Conservation (phyloP, 30 jellyfish, hydroid and myxozoan genomes). For the Pseudorhiza aurosa region DNA sequence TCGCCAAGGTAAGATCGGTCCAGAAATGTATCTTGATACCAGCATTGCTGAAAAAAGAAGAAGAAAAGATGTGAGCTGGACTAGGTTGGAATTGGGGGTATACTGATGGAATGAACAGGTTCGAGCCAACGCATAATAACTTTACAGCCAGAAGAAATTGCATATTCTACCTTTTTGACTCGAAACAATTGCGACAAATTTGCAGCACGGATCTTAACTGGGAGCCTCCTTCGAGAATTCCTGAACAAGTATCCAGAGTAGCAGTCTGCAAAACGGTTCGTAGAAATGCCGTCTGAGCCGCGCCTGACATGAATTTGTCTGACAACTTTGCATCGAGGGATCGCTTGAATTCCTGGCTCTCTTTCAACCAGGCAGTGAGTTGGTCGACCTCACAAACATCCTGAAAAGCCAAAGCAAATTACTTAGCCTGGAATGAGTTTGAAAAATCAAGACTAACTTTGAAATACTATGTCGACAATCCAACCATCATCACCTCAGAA, state of each 20-base stretch:
- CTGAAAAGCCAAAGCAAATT: too few relatives aligned
- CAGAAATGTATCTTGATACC: slow-evolving; percentile 9
- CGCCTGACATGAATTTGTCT: slow-evolving; percentile 56
- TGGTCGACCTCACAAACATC: slow-evolving; percentile 73
- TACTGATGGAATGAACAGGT: too few relatives aligned
- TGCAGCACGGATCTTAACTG: slow-evolving; percentile 66
- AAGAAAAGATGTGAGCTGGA: not conserved
- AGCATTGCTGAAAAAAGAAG: not conserved
- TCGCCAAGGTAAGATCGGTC: not conserved
- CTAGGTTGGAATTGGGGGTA: not conserved
- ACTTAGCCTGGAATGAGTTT: too few relatives aligned
- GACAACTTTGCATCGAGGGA: not conserved
- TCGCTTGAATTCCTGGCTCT: slow-evolving; percentile 63
- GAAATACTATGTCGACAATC: too few relatives aligned
- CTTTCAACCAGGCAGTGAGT: slow-evolving; percentile 60
- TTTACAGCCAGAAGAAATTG: too few relatives aligned
- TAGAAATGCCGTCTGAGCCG: not conserved
- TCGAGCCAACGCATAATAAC: too few relatives aligned
- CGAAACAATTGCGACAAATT: slow-evolving; percentile 62
- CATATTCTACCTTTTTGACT: slow-evolving; percentile 47
- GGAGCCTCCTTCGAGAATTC: slow-evolving; percentile 91
- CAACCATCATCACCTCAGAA: too few relatives aligned
- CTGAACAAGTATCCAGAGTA: slow-evolving; percentile 22
- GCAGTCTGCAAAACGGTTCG: slow-evolving; percentile 17
- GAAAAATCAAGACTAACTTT: too few relatives aligned